phyloP scores from a whole-genome alignment of 1,140 invertebrate genomes.

The Idris sp. region DNA sequence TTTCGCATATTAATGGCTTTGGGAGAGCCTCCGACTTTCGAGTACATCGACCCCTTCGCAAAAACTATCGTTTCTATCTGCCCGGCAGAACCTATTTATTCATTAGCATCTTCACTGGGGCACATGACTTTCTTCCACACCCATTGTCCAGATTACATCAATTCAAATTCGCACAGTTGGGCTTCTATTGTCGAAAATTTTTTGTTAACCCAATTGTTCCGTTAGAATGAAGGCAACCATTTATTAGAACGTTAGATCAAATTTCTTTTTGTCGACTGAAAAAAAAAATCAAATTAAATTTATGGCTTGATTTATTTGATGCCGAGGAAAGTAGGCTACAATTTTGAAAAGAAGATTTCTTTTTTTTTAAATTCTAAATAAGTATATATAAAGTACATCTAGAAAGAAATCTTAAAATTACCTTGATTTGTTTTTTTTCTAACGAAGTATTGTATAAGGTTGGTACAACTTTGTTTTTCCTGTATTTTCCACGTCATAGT shows the following conservation, averaged over 20 bases:
- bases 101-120: conserved; percentile 23
- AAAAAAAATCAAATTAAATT: conserved; percentile 15
- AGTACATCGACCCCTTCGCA: conserved; percentile 71
- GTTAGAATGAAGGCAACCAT: no score
- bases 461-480: no score
- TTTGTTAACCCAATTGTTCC: no score
- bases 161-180: no score
- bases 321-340: not conserved
- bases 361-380: no score
- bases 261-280: conserved; percentile 11
- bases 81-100: conserved; percentile 55
- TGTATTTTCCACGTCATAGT: conserved; percentile 28
- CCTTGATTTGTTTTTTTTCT: no score
- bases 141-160: conserved; percentile 41
- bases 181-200: no score
- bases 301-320: conserved; percentile 21
- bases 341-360: no score
- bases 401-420: no score
- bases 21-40: conserved; percentile 74
- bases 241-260: conserved; percentile 32
- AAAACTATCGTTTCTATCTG: conserved; percentile 60
- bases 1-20: conserved; percentile 68
- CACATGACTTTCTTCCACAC: conserved; percentile 21
- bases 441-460: no score
- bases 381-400: no score